Percentiles rank a stretch among this genome's conserved stretches.
Conservation (phyloP, 1,140 invertebrate species). For the Cotesia vestalis region DNA sequence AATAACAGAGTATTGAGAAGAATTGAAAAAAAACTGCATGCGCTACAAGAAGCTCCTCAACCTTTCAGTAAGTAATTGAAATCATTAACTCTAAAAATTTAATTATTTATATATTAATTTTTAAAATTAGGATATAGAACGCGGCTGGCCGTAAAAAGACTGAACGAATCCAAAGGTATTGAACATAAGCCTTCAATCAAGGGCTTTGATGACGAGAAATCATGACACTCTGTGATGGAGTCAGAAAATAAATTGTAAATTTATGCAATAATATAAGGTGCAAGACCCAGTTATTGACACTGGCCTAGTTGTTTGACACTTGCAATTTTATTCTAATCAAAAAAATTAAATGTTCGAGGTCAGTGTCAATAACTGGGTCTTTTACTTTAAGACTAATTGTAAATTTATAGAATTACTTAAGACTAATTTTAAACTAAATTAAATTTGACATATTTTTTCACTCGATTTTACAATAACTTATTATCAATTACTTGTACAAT, state of each 20-base stretch:
- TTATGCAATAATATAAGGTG: too few relatives aligned
- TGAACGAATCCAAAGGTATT: constrained; percentile 28
- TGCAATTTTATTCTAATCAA: too few relatives aligned
- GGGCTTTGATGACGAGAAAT: too few relatives aligned
- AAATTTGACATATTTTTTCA: too few relatives aligned
- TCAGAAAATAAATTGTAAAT: too few relatives aligned
- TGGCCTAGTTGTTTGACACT: too few relatives aligned
- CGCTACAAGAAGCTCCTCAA: constrained; percentile 41
- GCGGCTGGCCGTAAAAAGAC: constrained; percentile 43
- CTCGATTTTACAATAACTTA: not conserved
- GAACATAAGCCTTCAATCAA: not conserved
- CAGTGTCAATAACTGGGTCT: too few relatives aligned
- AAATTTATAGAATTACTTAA: too few relatives aligned
- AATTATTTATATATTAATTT: constrained; percentile 22
- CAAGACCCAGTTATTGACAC: too few relatives aligned
- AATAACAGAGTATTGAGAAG: constrained; percentile 50
- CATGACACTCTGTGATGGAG: too few relatives aligned
- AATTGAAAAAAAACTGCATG: constrained; percentile 52
- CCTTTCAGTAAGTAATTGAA: constrained; percentile 37
- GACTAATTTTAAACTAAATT: not conserved
- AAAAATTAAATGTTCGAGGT: too few relatives aligned
- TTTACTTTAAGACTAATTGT: too few relatives aligned
- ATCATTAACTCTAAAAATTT: not conserved
- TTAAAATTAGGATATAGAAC: constrained; percentile 43
- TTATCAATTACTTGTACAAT: not conserved